Percentiles rank a stretch among this genome's conserved stretches.
Conservation (phyloP, 2,113 vertebrate species). For the Centrocercus urophasianus region DNA sequence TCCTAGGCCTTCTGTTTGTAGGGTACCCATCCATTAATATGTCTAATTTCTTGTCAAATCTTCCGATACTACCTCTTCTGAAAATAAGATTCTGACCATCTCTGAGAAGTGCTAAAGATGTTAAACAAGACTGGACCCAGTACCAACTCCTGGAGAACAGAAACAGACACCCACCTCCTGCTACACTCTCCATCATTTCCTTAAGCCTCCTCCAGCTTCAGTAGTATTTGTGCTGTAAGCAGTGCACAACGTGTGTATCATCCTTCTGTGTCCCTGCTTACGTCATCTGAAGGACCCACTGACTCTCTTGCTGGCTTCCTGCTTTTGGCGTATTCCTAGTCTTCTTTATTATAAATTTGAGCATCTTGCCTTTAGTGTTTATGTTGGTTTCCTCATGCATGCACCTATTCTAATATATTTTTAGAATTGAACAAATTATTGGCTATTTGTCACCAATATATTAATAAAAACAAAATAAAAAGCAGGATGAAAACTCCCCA, state of each 20-base stretch:
- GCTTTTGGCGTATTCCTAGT: not conserved
- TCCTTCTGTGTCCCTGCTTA: accelerated
- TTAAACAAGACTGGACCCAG: no score
- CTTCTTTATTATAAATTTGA: not conserved
- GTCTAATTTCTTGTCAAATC: not conserved
- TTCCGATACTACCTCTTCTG: not conserved
- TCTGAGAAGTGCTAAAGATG: not conserved
- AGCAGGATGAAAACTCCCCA: not conserved
- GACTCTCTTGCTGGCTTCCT: not conserved
- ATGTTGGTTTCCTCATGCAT: not conserved
- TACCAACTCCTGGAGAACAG: no score
- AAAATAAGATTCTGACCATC: not conserved
- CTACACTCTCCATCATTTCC: not conserved
- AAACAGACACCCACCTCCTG: no score
- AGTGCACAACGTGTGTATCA: not conserved
- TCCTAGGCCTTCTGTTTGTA: not conserved
- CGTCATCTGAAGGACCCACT: not conserved
- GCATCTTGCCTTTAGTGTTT: not conserved
- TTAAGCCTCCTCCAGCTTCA: not conserved
- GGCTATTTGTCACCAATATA: not conserved
- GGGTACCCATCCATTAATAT: not conserved
- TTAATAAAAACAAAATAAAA: not conserved
- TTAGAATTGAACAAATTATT: not conserved
- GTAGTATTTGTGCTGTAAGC: not conserved
- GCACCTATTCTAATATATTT: not conserved